Conservation (phyloP, 2,888 invertebrate genomes). For the Ichneumoninae sp. region DNA sequence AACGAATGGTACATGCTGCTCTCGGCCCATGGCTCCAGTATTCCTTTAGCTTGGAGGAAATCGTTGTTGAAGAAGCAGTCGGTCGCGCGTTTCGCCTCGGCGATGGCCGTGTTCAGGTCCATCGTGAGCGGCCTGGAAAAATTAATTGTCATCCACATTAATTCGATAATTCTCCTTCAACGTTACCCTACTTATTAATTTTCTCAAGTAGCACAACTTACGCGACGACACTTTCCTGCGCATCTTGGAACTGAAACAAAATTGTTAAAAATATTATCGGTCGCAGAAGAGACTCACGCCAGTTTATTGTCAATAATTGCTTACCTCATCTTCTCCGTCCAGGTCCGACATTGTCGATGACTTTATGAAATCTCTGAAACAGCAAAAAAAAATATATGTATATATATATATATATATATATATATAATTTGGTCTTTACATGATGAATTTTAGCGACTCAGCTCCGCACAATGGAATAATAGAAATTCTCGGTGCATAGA, state of each 20-base stretch:
- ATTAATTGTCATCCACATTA: background rate
- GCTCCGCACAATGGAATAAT: background rate
- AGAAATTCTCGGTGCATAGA: background rate
- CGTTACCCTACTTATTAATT: background rate
- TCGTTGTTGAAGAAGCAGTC: conserved; percentile 96
- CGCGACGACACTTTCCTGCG: conserved; percentile 84
- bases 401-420: too few relatives aligned
- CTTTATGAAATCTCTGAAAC: conserved; percentile 64
- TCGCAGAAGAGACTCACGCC: conserved; percentile 16
- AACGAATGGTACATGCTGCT: conserved; percentile 96
- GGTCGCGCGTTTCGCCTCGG: conserved; percentile 92
- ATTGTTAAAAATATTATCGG: background rate
- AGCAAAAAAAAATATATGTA: conserved; percentile 42
- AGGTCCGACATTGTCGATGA: conserved; percentile 79
- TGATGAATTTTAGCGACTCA: background rate
- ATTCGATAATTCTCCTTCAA: conserved; percentile 5
- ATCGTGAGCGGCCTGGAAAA: conserved; percentile 84
- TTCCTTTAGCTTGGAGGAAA: conserved; percentile 91
- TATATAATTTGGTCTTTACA: background rate
- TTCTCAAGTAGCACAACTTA: conserved; percentile 77
- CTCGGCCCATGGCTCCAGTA: conserved; percentile 92
- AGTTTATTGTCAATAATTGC: conserved; percentile 36
- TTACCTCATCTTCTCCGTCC: conserved; percentile 82
- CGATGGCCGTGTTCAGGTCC: conserved; percentile 89
- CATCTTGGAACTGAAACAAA: conserved; percentile 86